phyloP scores from a whole-genome alignment of 2,888 invertebrate genomes.

The Polyploca ridens region DNA sequence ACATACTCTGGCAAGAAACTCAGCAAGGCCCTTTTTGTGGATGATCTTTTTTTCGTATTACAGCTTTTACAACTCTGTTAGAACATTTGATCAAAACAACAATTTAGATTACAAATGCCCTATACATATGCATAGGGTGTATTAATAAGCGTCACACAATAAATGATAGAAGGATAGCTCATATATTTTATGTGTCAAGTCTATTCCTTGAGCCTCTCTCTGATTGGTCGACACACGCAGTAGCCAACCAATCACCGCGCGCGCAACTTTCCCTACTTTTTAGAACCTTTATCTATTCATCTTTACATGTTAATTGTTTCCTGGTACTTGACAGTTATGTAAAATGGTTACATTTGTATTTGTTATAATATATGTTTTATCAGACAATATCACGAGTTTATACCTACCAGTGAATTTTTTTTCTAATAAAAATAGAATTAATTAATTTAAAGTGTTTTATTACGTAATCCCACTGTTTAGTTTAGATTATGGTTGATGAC shows the following conservation, averaged over 20 bases:
- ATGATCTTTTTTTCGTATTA: too few species aligned
- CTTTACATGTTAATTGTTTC: neutral
- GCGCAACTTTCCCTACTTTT: constrained; percentile 1
- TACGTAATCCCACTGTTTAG: too few species aligned
- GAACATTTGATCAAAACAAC: too few species aligned
- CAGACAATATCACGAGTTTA: too few species aligned
- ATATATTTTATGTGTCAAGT: constrained; percentile 1
- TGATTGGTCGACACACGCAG: neutral
- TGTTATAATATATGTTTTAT: neutral
- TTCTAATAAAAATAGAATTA: too few species aligned
- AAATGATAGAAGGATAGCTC: neutral
- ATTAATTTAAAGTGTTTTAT: too few species aligned
- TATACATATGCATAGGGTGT: neutral
- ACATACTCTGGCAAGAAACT: too few species aligned
- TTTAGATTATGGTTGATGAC: too few species aligned
- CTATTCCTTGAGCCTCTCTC: neutral
- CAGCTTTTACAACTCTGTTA: too few species aligned
- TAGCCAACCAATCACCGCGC: neutral
- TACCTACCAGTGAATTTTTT: too few species aligned
- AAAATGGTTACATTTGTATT: neutral
- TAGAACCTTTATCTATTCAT: neutral
- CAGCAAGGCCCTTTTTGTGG: too few species aligned
- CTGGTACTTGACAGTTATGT: neutral
- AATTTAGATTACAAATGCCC: too few species aligned
- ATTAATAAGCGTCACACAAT: neutral